These are phyloP conservation scores for Ellobium chinense DNA, from an alignment of 2,888 invertebrate genomes.

Conservation along the genomic window DNA sequence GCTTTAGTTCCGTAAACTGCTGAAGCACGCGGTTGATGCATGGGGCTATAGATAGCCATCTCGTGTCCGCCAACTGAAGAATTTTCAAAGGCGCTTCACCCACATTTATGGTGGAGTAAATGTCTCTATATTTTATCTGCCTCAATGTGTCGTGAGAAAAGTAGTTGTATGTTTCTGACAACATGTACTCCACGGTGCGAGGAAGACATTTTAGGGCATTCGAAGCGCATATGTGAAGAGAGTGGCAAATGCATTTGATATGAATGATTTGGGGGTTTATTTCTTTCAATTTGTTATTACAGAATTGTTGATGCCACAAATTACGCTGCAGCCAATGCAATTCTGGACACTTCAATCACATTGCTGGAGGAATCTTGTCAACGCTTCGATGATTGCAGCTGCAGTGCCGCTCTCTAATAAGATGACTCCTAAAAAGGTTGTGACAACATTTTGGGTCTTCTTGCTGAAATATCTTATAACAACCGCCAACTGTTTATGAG, in stretches of 20 bases:
- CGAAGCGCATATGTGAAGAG: background rate
- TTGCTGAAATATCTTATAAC: background rate
- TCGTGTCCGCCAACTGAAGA: background rate
- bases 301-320: background rate
- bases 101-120: background rate
- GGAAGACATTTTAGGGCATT: background rate
- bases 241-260: background rate
- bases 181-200: background rate
- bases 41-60: background rate
- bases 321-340: background rate
- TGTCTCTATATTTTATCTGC: background rate
- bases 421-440: background rate
- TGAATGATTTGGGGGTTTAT: background rate
- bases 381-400: background rate
- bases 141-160: background rate
- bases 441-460: background rate
- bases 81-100: background rate
- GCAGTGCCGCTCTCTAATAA: background rate
- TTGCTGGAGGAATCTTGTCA: background rate
- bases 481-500: background rate
- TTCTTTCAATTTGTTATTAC: background rate
- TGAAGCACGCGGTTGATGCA: background rate
- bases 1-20: background rate
- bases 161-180: constrained; percentile 2
- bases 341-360: background rate